phyloP scores from a whole-genome alignment of 2,797 vertebrate genomes.

The Adrianichthys oophorus region DNA sequence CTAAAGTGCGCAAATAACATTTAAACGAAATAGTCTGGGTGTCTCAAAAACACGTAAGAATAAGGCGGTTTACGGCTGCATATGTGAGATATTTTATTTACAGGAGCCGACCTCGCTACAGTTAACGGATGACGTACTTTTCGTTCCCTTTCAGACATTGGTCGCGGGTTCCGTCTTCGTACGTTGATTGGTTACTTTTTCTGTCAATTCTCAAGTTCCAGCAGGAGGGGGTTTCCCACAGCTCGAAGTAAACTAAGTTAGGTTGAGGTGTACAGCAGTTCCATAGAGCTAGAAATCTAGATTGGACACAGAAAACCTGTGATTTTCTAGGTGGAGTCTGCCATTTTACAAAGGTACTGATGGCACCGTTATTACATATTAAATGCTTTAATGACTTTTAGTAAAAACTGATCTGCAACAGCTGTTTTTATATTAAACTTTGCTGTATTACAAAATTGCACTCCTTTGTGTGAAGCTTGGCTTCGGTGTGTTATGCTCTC shows the following conservation, averaged over 20 bases:
- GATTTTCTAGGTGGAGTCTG: no score
- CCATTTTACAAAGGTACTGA: no score
- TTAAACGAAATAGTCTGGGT: conserved; percentile 24
- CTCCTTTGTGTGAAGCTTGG: no score
- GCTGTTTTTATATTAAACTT: no score
- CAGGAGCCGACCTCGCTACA: conserved; percentile 62
- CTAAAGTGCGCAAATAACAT: conserved; percentile 31
- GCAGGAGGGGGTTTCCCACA: conserved; percentile 76
- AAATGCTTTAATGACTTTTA: no score
- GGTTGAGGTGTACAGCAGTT: conserved; percentile 55
- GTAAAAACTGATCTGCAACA: no score
- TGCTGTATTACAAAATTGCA: no score
- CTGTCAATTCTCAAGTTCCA: conserved; percentile 33
- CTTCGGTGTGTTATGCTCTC: no score
- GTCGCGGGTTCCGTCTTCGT: not conserved
- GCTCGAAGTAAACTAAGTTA: conserved; percentile 48
- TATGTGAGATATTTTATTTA: conserved; percentile 71
- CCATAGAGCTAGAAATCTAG: no score
- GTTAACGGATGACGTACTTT: conserved; percentile 24
- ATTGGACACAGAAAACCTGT: no score
- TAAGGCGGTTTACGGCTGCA: conserved; percentile 43
- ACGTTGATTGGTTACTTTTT: conserved; percentile 56
- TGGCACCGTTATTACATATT: no score
- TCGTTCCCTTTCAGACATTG: conserved; percentile 36
- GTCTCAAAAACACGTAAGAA: conserved; percentile 32